Evolutionary conservation across 30 jellyfish, hydroid and myxozoan species (phyloP), one percentile per base, ranked within the genome.

Genomic region (Cassiopea xamachana): DNA sequence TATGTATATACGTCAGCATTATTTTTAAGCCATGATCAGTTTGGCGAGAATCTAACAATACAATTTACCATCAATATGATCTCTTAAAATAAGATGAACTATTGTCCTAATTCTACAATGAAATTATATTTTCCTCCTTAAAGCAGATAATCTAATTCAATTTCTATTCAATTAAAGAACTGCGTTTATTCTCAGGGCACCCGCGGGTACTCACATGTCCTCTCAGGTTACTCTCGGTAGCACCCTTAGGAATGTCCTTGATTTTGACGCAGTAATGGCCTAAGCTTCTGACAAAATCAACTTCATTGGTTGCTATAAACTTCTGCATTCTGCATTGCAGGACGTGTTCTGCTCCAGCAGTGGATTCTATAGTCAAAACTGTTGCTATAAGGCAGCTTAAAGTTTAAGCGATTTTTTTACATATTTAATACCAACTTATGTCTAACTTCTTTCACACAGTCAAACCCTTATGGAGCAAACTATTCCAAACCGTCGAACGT

Each of bases 341-440:
- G 80, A 71, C 17, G 51, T 71, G 80, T 10, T 18, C 50, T 39
- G 51, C 55, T 16, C n/a, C 80, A 27, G 55, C 55, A 55, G 16
- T 71, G 43, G 6, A 64, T 5, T 71, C 80, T 14, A 71, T 71
- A 6, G 48, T 19, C 55, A 71, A 43, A 71, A 71, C 58, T 51
- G 1, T 8, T 18, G 39, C 27, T 71, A 4, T 10, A 43, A 19
- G 2, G 80, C 55, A 71, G 55, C 55, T 71, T 55, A 71, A 18
- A 71, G n/a, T 71, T 43, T 14, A 71, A 71, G 80, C 80, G 80
- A 71, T 19, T 71, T 71, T 7, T 71, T 71, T 71, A 71, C 80
- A 71, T 71, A 8, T 14, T 51, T 2, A 27, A 5, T 71, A 71
- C 15, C 4, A 67, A 7, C 15, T 10, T 64, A 64, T 5, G 74